Evolutionary conservation across 1,140 invertebrate species (phyloP).

Genomic region (Halictus rubicundus): DNA sequence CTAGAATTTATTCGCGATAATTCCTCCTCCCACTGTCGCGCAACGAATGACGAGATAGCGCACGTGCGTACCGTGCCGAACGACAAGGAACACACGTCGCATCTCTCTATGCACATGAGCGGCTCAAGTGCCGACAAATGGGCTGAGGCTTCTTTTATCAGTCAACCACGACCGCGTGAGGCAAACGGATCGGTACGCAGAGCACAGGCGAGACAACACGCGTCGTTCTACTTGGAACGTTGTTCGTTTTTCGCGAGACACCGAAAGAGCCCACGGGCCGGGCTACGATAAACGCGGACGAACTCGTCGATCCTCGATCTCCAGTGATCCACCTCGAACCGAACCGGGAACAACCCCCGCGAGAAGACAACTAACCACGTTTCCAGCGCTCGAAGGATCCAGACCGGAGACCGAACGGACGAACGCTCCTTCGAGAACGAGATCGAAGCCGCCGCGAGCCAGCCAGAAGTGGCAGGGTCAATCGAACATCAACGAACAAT

Average conservation of each 20-base stretch:
- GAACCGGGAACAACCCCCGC: not conserved
- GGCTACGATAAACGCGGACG: too few relatives aligned
- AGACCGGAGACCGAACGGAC: not conserved
- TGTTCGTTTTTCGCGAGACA: not conserved
- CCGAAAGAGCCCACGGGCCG: too few relatives aligned
- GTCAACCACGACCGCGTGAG: conserved; percentile 74
- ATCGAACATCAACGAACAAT: conserved; percentile 33
- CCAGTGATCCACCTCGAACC: not conserved
- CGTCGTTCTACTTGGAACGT: not conserved
- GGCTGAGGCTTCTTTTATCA: conserved; percentile 71
- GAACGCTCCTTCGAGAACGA: not conserved
- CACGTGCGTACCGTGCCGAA: conserved; percentile 47
- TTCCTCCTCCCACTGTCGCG: conserved; percentile 43
- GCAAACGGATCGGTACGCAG: conserved; percentile 63
- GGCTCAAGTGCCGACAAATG: conserved; percentile 43
- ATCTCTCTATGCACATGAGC: conserved; percentile 27
- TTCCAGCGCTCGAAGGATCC: not conserved
- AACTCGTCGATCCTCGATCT: conserved; percentile 24
- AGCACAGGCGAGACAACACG: conserved; percentile 1
- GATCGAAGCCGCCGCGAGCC: not conserved
- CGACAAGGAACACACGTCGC: conserved; percentile 5
- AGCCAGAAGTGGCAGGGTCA: conserved; percentile 24
- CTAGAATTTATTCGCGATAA: conserved; percentile 42
- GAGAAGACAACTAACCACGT: not conserved
- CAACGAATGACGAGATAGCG: conserved; percentile 40